Percentiles rank a stretch among this genome's conserved stretches.
These are phyloP conservation scores for Wiebesia pumilae DNA, from an alignment of 1,140 invertebrate species.

Conservation along the genomic window DNA sequence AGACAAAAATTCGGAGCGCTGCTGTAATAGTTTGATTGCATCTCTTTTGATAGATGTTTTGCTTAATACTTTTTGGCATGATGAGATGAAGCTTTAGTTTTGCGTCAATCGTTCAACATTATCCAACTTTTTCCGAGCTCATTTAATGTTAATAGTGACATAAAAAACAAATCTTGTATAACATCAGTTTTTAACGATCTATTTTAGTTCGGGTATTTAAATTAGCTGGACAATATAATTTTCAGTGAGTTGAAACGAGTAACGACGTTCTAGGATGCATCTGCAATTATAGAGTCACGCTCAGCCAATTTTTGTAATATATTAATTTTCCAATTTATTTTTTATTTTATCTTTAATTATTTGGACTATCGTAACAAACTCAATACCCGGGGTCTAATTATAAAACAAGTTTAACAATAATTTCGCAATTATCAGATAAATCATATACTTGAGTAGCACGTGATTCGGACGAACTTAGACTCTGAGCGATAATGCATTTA, in stretches of 20 bases:
- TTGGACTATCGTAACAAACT: too few relatives aligned
- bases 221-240: neutral
- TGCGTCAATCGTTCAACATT: neutral
- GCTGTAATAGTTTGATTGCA: neutral
- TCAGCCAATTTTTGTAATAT: too few relatives aligned
- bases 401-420: too few relatives aligned
- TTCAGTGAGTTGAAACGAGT: neutral
- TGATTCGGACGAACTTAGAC: too few relatives aligned
- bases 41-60: neutral
- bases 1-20: neutral
- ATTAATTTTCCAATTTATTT: too few relatives aligned
- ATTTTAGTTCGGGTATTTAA: neutral
- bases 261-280: neutral
- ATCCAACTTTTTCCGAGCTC: neutral
- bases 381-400: too few relatives aligned
- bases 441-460: too few relatives aligned
- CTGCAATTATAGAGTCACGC: too few relatives aligned
- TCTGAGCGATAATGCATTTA: too few relatives aligned
- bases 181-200: neutral
- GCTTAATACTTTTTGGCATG: neutral
- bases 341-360: too few relatives aligned
- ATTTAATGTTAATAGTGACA: neutral
- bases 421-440: too few relatives aligned
- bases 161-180: neutral
- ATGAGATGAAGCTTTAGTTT: neutral